Evolutionary conservation across 2,888 invertebrate genomes (phyloP).

Genomic region (Barypeithes pellucidus): DNA sequence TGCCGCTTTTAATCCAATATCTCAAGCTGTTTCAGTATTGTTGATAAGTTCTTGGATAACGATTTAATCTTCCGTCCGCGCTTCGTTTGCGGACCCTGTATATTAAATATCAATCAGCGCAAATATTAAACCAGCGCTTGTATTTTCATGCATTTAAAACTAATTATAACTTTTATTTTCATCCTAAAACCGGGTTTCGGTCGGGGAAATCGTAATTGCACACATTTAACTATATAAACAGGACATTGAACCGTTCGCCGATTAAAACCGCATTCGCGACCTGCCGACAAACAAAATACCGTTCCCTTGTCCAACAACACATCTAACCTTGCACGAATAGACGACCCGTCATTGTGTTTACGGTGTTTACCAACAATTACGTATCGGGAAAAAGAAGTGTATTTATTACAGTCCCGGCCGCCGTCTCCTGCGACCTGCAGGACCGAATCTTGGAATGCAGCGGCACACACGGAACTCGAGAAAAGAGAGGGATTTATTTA

Average conservation of each 20-base stretch:
- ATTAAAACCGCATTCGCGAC: slow-evolving; percentile 6
- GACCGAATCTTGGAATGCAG: background rate
- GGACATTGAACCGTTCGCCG: slow-evolving; percentile 32
- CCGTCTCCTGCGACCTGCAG: background rate
- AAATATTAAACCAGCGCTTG: too few relatives aligned
- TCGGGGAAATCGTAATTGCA: slow-evolving; percentile 7
- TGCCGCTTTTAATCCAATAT: too few relatives aligned
- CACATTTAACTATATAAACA: slow-evolving; percentile 27
- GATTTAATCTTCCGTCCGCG: too few relatives aligned
- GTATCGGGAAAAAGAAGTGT: slow-evolving; percentile 4
- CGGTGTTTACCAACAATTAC: slow-evolving; percentile 16
- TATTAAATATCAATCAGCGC: too few relatives aligned
- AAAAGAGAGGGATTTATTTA: slow-evolving; percentile 7
- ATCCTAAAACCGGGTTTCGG: background rate
- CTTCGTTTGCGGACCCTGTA: too few relatives aligned
- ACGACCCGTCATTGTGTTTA: slow-evolving; percentile 5
- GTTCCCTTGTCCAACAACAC: background rate
- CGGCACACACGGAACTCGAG: slow-evolving; percentile 2
- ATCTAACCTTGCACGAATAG: slow-evolving; percentile 5
- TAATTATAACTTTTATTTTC: background rate
- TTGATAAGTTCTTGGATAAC: too few relatives aligned
- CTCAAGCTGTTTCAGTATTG: too few relatives aligned
- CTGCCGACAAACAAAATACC: slow-evolving; percentile 17
- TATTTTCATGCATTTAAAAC: background rate
- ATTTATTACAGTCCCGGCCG: background rate